Base-by-base conservation (phyloP, 2,797 vertebrate species). In the Trachops cirrhosus region DNA sequence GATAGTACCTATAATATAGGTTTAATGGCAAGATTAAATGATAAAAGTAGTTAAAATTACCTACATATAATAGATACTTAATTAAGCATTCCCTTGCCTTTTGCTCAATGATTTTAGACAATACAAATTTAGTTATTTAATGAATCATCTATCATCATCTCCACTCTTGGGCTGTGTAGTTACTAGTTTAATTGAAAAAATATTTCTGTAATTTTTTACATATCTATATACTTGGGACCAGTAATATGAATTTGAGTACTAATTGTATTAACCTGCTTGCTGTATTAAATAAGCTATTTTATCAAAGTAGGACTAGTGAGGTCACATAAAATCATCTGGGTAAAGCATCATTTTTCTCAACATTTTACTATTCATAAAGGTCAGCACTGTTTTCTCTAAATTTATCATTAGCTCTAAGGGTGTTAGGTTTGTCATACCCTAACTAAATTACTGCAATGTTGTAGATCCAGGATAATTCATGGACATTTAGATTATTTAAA, bases 11-110 rank as follows among this genome's bases (percentile, higher is more conserved):
- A 41, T 79, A 79, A 75, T 83, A 83, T 16, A 95, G 75, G 16
- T 89, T 86, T 92, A 96, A 91, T 75, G 29, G 89, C 52, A 96
- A 88, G 46, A 95, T 93, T 80, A 96, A 97, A 78, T 92, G 34
- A 96, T 82, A 77, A 92, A 90, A 87, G 2, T 68, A 64, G 78
- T 89, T 96, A 86, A 95, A 95, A 78, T 92, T 84, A 84, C 46
- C 73, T 94, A 85, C 9, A 68, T 89, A 41, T 80, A 73, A 79
- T 73, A 86, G 22, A n/a, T 77, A 73, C 19, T 95, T 92, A 88
- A 89, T 74, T 86, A 95, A 96, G 16, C 50, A 67, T 64, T 24
- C 32, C 6, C 16, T 93, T 79, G 34, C 26, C 46, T 93, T 92
- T 75, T 93, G n/a, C 52, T 86, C n/a, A 62, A 41, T 88, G 34